Conservation (phyloP, 2,888 invertebrate species). For the Cryptocephalus primarius region DNA sequence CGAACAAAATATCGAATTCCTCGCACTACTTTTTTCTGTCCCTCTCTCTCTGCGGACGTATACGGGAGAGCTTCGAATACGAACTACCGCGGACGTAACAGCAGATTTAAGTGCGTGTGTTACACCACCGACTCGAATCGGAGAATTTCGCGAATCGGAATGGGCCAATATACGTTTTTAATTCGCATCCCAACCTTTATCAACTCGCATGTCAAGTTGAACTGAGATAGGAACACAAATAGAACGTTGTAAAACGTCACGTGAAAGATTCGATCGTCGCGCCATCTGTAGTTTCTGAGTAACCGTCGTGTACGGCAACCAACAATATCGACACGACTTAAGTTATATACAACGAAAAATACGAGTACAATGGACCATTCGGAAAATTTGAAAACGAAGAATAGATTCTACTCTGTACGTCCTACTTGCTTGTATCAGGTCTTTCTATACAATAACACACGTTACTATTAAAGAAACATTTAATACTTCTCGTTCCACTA, state of each 20-base stretch:
- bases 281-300: slow-evolving; percentile 1
- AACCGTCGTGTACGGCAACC: no score
- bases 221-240: slow-evolving; percentile 22
- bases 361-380: no score
- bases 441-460: no score
- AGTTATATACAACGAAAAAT: no score
- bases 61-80: background rate
- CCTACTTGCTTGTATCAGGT: no score
- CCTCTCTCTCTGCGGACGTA: no score
- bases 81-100: background rate
- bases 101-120: no score
- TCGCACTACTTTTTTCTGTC: background rate
- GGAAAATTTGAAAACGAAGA: no score
- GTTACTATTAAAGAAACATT: no score
- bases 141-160: background rate
- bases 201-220: slow-evolving; percentile 18
- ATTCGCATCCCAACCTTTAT: slow-evolving; percentile 19
- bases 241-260: slow-evolving; percentile 19
- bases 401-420: no score
- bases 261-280: slow-evolving; percentile 13
- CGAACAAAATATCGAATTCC: background rate
- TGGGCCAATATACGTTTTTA: slow-evolving; percentile 1
- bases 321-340: no score
- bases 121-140: background rate
- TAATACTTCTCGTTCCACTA: no score